Conservation (phyloP, 2,797 vertebrate genomes). For the Champsocephalus gunnari region DNA sequence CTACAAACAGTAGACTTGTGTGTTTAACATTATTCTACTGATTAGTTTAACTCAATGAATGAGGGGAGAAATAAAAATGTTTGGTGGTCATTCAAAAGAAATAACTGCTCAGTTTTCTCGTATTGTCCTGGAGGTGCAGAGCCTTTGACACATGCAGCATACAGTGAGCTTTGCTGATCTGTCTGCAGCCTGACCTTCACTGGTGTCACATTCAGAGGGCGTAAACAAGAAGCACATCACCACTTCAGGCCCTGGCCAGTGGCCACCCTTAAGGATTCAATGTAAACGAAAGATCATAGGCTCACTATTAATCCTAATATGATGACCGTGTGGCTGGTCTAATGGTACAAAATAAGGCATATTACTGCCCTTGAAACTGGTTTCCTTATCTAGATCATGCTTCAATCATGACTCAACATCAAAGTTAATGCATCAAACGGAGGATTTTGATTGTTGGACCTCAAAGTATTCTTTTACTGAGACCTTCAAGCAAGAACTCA, state of each 20-base stretch:
- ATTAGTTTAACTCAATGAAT: conserved; percentile 13
- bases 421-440: conserved; percentile 27
- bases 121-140: conserved; percentile 59
- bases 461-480: conserved; percentile 64
- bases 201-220: conserved; percentile 79
- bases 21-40: conserved; percentile 14
- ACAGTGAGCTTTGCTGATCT: conserved; percentile 71
- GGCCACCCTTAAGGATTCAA: conserved; percentile 40
- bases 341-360: conserved; percentile 11
- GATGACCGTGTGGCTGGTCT: conserved; percentile 22
- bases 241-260: conserved; percentile 34
- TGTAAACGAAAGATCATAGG: conserved; percentile 34
- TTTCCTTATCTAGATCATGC: conserved; percentile 15
- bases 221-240: conserved; percentile 60
- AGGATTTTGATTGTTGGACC: conserved; percentile 67
- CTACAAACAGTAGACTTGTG: conserved; percentile 13
- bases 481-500: conserved; percentile 60
- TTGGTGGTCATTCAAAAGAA: conserved; percentile 29
- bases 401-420: neutral
- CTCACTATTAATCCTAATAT: conserved; percentile 8
- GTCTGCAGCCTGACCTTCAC: conserved; percentile 87
- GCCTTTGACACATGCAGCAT: conserved; percentile 69
- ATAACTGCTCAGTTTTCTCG: conserved; percentile 36
- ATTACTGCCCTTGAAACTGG: conserved; percentile 8
- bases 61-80: neutral